Percentiles rank a stretch among this genome's conserved stretches.
phyloP scores from a whole-genome alignment of 2,797 vertebrate species.

The Paratrypauchen microcephalus region DNA sequence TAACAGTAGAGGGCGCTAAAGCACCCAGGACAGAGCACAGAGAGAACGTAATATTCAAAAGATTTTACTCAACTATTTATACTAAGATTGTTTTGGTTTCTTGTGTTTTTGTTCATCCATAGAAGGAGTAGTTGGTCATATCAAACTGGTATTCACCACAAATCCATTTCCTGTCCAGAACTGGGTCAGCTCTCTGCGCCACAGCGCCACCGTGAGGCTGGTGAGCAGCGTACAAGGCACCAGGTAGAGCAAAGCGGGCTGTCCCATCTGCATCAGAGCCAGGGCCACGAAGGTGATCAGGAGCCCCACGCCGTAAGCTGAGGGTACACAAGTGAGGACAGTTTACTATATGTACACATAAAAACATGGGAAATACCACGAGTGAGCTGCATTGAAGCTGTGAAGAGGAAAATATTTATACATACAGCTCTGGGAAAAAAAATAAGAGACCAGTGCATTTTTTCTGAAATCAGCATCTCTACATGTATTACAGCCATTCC shows the following conservation, averaged over 20 bases:
- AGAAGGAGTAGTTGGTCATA: constrained; percentile 80
- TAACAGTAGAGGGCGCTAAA: constrained; percentile 67
- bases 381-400: neutral
- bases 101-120: constrained; percentile 59
- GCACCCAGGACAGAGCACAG: constrained; percentile 49
- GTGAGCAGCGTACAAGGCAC: constrained; percentile 94
- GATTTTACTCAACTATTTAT: constrained; percentile 87
- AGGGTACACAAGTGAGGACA: constrained; percentile 4
- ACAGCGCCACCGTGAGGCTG: constrained; percentile 88
- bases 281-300: constrained; percentile 94
- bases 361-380: neutral
- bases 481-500: too few relatives aligned
- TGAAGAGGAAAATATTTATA: too few relatives aligned
- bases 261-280: constrained; percentile 93
- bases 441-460: too few relatives aligned
- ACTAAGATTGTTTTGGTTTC: constrained; percentile 57
- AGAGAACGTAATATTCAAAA: constrained; percentile 61
- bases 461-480: too few relatives aligned
- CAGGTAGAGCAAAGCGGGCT: constrained; percentile 94
- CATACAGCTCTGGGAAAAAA: too few relatives aligned
- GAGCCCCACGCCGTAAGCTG: constrained; percentile 93
- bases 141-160: constrained; percentile 99
- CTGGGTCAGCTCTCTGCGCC: constrained; percentile 88
- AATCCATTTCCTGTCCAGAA: constrained; percentile 99
- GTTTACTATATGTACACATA: neutral